Conservation (phyloP, 2,113 vertebrate species). For the Ibidorhyncha struthersii region DNA sequence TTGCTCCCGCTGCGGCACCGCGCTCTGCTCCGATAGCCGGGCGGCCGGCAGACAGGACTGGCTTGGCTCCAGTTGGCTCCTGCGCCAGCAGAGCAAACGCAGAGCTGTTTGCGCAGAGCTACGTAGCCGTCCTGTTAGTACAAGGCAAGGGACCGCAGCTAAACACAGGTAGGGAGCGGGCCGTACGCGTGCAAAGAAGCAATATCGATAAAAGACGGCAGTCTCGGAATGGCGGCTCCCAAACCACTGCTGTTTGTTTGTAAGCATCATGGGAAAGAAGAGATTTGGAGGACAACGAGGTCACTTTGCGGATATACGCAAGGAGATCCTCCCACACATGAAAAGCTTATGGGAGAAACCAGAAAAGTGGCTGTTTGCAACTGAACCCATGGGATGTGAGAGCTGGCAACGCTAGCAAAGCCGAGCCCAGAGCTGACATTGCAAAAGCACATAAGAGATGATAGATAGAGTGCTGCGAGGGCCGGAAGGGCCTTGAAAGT, state of each 20-base stretch:
- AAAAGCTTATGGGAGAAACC: conserved; percentile 4
- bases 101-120: background rate
- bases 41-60: fast-evolving
- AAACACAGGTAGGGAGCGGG: background rate
- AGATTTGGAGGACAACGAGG: background rate
- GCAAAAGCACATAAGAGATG: conserved; percentile 34
- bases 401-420: background rate
- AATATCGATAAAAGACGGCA: fast-evolving
- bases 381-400: conserved; percentile 4
- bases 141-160: background rate
- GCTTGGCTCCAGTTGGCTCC: background rate
- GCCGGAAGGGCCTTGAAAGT: conserved; percentile 19
- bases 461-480: background rate
- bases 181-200: fast-evolving
- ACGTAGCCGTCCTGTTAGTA: background rate
- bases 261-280: background rate
- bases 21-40: background rate
- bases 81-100: background rate
- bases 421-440: background rate
- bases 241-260: background rate
- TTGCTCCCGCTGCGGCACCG: fast-evolving
- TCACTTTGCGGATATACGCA: background rate
- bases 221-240: fast-evolving
- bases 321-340: conserved; percentile 17
- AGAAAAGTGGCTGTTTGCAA: conserved; percentile 43